Evolutionary conservation across 2,888 invertebrate genomes (phyloP).

Genomic region (Pasiphila rectangulata): DNA sequence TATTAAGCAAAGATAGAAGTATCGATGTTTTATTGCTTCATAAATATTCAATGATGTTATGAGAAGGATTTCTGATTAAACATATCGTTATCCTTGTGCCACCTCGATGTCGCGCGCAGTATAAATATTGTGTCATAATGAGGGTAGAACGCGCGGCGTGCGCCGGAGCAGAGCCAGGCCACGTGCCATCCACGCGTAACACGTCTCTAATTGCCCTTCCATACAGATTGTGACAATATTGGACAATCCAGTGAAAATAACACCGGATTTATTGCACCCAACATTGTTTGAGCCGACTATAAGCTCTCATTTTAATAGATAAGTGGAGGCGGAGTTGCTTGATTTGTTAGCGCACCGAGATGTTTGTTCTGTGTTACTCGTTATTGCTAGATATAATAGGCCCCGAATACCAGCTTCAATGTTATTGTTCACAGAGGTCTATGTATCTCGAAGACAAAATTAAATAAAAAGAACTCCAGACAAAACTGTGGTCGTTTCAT

Average conservation of each 20-base stretch:
- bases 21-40: conserved; percentile 10
- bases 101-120: conserved; percentile 51
- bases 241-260: conserved; percentile 79
- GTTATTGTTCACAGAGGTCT: conserved; percentile 28
- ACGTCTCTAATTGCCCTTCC: conserved; percentile 77
- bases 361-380: conserved; percentile 39
- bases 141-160: conserved; percentile 43
- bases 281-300: conserved; percentile 63
- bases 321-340: conserved; percentile 73
- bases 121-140: conserved; percentile 66
- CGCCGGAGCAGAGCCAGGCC: conserved; percentile 41
- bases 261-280: conserved; percentile 61
- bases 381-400: conserved; percentile 23
- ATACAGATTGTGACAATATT: conserved; percentile 77
- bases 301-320: conserved; percentile 81
- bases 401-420: conserved; percentile 25
- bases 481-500: conserved; percentile 54
- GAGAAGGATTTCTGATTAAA: conserved; percentile 45
- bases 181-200: conserved; percentile 74
- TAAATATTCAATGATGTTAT: conserved; percentile 28
- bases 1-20: not conserved
- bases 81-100: conserved; percentile 53
- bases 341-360: conserved; percentile 61
- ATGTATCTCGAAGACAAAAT: conserved; percentile 42
- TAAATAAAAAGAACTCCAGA: conserved; percentile 48